These are phyloP conservation scores for Diaphora mendica DNA, from an alignment of 2,888 invertebrate genomes.

Conservation along the genomic window DNA sequence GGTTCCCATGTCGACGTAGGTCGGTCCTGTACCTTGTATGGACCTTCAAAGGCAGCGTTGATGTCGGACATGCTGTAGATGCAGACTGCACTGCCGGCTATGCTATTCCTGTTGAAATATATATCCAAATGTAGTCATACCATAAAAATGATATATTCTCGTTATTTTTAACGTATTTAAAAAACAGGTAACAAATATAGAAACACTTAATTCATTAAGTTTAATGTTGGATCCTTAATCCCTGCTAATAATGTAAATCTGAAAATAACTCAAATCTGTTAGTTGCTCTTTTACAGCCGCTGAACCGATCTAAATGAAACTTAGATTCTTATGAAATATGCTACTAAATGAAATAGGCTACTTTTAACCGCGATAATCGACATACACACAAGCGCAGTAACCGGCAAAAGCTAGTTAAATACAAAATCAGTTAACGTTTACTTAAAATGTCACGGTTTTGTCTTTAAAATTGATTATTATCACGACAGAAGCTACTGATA, in stretches of 20 bases:
- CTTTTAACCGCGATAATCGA: no score
- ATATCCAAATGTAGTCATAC: not conserved
- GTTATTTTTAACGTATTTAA: not conserved
- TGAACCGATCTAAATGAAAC: no score
- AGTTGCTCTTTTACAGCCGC: no score
- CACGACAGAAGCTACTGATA: no score
- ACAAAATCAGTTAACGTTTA: not conserved
- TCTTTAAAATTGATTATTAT: no score
- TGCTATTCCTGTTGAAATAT: conserved; percentile 89
- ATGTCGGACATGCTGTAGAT: conserved; percentile 95
- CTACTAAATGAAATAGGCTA: no score
- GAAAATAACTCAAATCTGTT: no score
- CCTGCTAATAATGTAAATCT: no score
- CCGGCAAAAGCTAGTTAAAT: no score
- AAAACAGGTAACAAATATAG: not conserved
- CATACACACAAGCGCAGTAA: no score
- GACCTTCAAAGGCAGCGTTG: conserved; percentile 92
- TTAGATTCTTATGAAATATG: no score
- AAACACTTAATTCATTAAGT: not conserved
- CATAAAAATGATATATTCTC: not conserved
- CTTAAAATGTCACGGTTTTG: not conserved
- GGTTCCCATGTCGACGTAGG: conserved; percentile 92
- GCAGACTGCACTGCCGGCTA: conserved; percentile 96
- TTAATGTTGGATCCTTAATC: not conserved
- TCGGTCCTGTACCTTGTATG: conserved; percentile 94